Evolutionary conservation across 2,888 invertebrate species (phyloP).

Genomic region (Belgica antarctica): DNA sequence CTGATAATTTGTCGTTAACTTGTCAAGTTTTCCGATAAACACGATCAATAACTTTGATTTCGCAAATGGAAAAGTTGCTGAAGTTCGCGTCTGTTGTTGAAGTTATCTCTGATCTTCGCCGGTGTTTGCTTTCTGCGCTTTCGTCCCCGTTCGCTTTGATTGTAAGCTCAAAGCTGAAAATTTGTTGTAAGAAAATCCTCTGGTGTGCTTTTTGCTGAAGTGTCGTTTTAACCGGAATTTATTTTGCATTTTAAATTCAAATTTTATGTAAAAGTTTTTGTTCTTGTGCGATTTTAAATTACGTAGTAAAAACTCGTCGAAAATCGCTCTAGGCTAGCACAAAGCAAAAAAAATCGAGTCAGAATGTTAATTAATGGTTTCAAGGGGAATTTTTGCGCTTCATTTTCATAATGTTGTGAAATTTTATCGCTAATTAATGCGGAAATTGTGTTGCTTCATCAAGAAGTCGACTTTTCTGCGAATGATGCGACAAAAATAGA

Average conservation of each 20-base stretch:
- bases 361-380: conserved; percentile 38
- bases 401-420: background rate
- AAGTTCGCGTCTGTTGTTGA: no score
- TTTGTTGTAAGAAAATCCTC: conserved; percentile 20
- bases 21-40: no score
- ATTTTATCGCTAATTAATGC: conserved; percentile 28
- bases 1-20: no score
- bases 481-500: no score
- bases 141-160: background rate
- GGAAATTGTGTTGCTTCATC: background rate
- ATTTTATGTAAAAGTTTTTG: conserved; percentile 43
- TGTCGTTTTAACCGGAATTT: conserved; percentile 42
- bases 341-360: background rate
- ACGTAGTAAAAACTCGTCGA: conserved; percentile 30
- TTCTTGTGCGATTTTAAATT: conserved; percentile 41
- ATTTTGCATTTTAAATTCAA: conserved; percentile 43
- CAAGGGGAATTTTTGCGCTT: background rate
- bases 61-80: no score
- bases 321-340: conserved; percentile 35
- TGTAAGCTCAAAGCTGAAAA: background rate
- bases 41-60: no score
- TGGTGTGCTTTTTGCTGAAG: conserved; percentile 15
- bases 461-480: background rate
- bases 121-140: background rate
- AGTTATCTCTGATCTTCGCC: no score